These are phyloP conservation scores for Gallirallus australis DNA, from an alignment of 2,797 vertebrate genomes.

Conservation along the genomic window DNA sequence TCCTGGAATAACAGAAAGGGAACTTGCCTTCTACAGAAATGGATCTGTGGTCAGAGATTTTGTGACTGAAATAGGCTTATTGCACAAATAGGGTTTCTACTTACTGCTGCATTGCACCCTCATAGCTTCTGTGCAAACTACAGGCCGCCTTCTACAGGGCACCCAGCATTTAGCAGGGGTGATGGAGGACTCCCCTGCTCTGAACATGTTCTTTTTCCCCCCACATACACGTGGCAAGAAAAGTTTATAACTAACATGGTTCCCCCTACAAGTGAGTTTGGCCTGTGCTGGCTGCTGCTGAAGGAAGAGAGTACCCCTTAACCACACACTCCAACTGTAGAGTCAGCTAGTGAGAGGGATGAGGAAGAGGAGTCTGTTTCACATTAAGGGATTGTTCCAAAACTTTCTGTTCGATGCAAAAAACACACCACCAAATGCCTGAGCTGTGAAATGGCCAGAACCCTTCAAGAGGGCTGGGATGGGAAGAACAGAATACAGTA, in stretches of 20 bases:
- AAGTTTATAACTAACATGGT: neutral
- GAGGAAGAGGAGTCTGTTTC: neutral
- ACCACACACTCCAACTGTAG: neutral
- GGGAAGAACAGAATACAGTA: neutral
- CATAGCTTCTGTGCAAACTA: neutral
- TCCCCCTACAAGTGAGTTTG: neutral
- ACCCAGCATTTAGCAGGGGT: neutral
- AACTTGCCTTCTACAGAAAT: neutral
- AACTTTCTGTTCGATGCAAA: slow-evolving; percentile 7
- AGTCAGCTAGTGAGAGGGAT: neutral
- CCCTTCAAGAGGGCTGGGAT: neutral
- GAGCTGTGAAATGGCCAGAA: neutral
- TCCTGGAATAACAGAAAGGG: slow-evolving; percentile 6
- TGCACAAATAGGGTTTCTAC: neutral
- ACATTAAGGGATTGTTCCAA: slow-evolving; percentile 16
- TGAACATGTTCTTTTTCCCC: neutral
- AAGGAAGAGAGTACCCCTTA: neutral
- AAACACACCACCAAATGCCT: neutral
- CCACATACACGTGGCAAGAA: neutral
- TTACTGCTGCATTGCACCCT: fast-evolving
- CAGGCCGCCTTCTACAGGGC: slow-evolving; percentile 14
- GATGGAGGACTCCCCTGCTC: neutral
- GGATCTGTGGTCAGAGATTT: neutral
- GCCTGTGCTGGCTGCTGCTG: neutral
- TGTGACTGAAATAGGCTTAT: neutral